Evolutionary conservation across 2,888 invertebrate species (phyloP).

Genomic region (Xanthia togata): DNA sequence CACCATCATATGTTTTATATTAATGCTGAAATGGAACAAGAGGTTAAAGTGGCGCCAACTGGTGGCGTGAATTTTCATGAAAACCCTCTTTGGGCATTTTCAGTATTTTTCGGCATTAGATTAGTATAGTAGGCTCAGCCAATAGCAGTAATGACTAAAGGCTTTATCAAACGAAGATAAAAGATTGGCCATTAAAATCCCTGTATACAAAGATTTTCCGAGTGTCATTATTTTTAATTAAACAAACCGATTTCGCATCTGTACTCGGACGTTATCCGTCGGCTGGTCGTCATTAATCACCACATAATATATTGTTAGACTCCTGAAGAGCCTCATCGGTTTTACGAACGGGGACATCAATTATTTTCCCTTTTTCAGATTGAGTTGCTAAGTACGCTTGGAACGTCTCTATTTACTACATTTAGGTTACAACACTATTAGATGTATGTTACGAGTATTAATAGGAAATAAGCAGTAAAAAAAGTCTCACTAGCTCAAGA

Average conservation of each 20-base stretch:
- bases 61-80: no score
- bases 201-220: constrained; percentile 8
- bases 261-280: constrained; percentile 66
- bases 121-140: background rate
- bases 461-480: background rate
- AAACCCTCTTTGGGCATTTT: background rate
- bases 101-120: background rate
- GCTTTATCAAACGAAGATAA: constrained; percentile 14
- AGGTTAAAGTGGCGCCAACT: no score
- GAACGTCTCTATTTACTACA: constrained; percentile 26
- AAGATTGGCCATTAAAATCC: constrained; percentile 17
- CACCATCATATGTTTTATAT: no score
- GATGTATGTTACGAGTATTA: background rate
- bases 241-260: constrained; percentile 72
- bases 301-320: constrained; percentile 65
- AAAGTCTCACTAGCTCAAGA: no score
- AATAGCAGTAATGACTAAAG: background rate
- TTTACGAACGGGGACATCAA: constrained; percentile 60
- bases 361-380: constrained; percentile 61
- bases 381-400: constrained; percentile 39
- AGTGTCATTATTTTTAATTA: constrained; percentile 77
- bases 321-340: constrained; percentile 59
- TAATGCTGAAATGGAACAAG: no score
- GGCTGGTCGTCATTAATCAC: constrained; percentile 74
- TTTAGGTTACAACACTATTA: constrained; percentile 5